These are phyloP conservation scores for Nephrotoma appendiculata DNA, from an alignment of 2,888 invertebrate species.

Conservation along the genomic window DNA sequence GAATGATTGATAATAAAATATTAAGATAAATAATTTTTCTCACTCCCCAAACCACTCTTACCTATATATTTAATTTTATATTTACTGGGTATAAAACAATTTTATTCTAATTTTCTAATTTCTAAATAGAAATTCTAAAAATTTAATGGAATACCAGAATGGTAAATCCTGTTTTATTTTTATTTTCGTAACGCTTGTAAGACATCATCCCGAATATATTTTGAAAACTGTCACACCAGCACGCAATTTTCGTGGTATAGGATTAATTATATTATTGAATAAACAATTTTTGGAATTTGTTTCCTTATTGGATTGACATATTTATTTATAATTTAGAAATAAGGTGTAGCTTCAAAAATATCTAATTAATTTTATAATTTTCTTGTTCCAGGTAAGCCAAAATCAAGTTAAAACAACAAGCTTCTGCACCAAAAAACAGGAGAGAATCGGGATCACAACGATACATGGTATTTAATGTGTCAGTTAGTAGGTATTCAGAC, in stretches of 20 bases:
- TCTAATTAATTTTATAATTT: background rate
- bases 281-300: no score
- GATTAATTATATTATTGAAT: no score
- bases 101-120: background rate
- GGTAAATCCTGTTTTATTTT: no score
- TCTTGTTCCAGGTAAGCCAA: background rate
- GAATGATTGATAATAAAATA: background rate
- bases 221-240: no score
- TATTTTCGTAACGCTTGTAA: background rate
- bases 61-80: background rate
- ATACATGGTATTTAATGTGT: background rate
- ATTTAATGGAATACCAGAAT: background rate
- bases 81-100: background rate
- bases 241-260: no score
- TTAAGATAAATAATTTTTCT: background rate
- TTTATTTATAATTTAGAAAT: no score
- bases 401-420: background rate
- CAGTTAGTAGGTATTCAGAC: background rate
- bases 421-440: background rate
- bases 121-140: background rate
- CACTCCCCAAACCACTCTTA: background rate
- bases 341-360: no score
- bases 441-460: background rate
- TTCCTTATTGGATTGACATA: no score
- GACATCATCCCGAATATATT: no score